phyloP scores from a whole-genome alignment of 2,113 vertebrate species.

The Brienomyrus brachyistius region DNA sequence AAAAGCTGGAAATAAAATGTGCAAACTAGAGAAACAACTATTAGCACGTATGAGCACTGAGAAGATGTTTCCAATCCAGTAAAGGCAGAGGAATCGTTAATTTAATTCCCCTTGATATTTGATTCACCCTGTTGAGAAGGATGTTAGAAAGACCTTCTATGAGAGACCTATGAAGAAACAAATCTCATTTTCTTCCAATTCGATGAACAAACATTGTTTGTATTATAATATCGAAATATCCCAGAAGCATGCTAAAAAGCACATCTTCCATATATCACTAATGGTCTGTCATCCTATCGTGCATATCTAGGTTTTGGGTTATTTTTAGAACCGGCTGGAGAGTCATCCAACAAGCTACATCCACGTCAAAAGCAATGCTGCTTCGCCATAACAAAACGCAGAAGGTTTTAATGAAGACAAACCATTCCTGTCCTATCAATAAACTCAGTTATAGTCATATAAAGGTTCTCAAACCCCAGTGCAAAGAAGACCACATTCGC shows the following conservation, averaged over 20 bases:
- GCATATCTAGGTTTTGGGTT: neutral
- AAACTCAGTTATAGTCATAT: neutral
- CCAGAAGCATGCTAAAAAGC: neutral
- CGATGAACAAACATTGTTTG: neutral
- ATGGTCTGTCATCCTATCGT: neutral
- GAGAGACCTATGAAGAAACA: neutral
- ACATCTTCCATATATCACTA: neutral
- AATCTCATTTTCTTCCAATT: neutral
- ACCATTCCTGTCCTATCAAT: neutral
- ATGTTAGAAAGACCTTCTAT: neutral
- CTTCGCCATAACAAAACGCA: neutral
- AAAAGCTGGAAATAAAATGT: neutral
- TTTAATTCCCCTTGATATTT: constrained; percentile 1
- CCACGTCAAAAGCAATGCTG: neutral
- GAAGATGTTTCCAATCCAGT: neutral
- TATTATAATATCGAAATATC: neutral
- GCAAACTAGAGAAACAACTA: neutral
- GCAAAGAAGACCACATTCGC: neutral
- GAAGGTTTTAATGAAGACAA: neutral
- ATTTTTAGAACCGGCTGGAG: neutral
- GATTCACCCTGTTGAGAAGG: neutral
- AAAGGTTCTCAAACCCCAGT: neutral
- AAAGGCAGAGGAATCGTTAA: neutral
- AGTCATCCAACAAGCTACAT: neutral
- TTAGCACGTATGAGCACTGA: neutral